A percentile compares a stretch with the other conserved stretches of the same genome.
Conservation (phyloP, 2,113 vertebrate genomes). For the Vanacampus margaritifer region DNA sequence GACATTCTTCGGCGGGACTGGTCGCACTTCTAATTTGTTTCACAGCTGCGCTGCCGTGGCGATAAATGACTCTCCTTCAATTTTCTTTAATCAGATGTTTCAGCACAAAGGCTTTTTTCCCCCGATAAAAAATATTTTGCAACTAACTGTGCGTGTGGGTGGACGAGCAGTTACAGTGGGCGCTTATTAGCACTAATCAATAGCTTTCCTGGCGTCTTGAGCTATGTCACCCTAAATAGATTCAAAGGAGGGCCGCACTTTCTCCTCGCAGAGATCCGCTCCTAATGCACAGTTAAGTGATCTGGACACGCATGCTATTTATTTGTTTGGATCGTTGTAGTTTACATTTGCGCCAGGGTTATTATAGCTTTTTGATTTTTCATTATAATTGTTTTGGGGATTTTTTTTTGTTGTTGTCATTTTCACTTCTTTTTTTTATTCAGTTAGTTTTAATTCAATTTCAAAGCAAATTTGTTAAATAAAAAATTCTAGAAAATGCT, state of each 20-base stretch:
- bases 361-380: too few species aligned
- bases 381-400: too few species aligned
- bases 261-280: neutral
- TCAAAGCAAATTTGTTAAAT: too few species aligned
- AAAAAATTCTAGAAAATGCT: too few species aligned
- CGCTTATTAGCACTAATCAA: conserved; percentile 63
- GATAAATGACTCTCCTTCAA: conserved; percentile 55
- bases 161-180: conserved; percentile 44
- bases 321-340: neutral
- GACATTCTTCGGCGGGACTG: conserved; percentile 32
- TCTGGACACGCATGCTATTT: neutral
- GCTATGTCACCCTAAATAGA: conserved; percentile 38
- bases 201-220: conserved; percentile 44
- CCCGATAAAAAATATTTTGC: conserved; percentile 78
- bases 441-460: neutral
- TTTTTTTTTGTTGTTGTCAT: too few species aligned
- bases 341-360: too few species aligned
- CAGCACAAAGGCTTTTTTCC: conserved; percentile 71
- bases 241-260: neutral
- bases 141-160: neutral
- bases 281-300: neutral
- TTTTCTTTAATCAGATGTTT: conserved; percentile 78
- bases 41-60: conserved; percentile 52
- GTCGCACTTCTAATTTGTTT: conserved; percentile 67
- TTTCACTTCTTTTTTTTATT: too few species aligned